Percentiles rank a stretch among this genome's conserved stretches.
These are phyloP conservation scores for Brachypteracias leptosomus DNA, from an alignment of 2,113 vertebrate genomes.

Conservation along the genomic window DNA sequence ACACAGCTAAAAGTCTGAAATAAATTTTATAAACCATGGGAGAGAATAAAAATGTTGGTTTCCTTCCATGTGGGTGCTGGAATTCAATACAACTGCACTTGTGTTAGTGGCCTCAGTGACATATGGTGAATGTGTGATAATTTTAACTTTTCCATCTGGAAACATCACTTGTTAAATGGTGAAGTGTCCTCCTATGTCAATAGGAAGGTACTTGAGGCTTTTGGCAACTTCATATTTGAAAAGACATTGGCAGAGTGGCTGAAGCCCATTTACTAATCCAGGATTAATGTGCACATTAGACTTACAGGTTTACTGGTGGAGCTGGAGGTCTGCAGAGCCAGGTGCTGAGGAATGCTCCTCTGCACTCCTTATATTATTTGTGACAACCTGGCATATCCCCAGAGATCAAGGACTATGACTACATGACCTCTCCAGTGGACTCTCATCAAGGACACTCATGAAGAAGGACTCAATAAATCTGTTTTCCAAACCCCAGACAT, in stretches of 20 bases:
- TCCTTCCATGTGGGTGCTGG: background rate
- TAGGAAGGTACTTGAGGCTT: background rate
- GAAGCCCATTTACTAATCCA: background rate
- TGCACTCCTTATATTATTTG: accelerated
- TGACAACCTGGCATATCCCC: background rate
- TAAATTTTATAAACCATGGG: background rate
- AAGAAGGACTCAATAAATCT: background rate
- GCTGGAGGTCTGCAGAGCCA: background rate
- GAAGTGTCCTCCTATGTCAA: background rate
- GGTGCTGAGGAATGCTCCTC: background rate
- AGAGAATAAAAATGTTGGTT: background rate
- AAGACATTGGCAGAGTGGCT: background rate
- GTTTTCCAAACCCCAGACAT: background rate
- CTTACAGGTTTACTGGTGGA: accelerated
- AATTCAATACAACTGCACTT: background rate
- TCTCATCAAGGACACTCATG: background rate
- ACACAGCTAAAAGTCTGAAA: background rate
- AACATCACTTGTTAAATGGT: background rate
- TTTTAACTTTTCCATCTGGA: background rate
- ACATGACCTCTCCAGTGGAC: accelerated
- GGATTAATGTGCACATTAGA: background rate
- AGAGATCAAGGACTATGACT: background rate
- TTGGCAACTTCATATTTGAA: background rate
- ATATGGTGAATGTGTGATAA: background rate
- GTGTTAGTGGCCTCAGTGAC: background rate